Conservation (phyloP, 2,797 vertebrate species). For the Chrosomus eos region DNA sequence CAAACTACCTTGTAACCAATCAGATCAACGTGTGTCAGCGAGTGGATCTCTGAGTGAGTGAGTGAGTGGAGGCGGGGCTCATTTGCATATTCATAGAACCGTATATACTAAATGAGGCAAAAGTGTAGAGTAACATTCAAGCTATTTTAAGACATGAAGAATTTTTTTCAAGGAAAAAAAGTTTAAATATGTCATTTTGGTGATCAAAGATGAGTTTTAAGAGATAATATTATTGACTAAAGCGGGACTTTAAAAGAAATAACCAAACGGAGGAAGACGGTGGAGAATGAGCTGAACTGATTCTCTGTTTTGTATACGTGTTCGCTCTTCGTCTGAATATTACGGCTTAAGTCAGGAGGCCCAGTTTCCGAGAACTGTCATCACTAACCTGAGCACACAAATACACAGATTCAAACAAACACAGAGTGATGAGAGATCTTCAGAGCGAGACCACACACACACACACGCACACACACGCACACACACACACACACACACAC, state of each 20-base stretch:
- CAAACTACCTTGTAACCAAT: too few relatives aligned
- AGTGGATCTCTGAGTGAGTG: too few relatives aligned
- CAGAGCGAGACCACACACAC: constrained; percentile 52
- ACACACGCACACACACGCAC: constrained; percentile 42
- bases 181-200: too few relatives aligned
- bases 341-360: constrained; percentile 46
- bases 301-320: constrained; percentile 24
- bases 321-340: constrained; percentile 42
- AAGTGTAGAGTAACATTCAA: too few relatives aligned
- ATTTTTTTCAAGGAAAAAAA: too few relatives aligned
- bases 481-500: constrained; percentile 28
- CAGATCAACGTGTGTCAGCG: too few relatives aligned
- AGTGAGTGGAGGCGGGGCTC: too few relatives aligned
- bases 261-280: background rate
- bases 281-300: background rate
- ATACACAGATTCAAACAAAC: constrained; percentile 52
- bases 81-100: too few relatives aligned
- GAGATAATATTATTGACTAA: too few relatives aligned
- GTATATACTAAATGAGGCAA: too few relatives aligned
- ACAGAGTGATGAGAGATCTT: constrained; percentile 53
- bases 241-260: background rate
- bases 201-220: too few relatives aligned
- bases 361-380: constrained; percentile 48
- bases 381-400: constrained; percentile 36
- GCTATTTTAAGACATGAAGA: too few relatives aligned